A percentile compares a stretch with the other conserved stretches of the same genome.
Conservation (phyloP, 37 sponge, comb jelly and placozoan species). For the Halichondria panicea region DNA sequence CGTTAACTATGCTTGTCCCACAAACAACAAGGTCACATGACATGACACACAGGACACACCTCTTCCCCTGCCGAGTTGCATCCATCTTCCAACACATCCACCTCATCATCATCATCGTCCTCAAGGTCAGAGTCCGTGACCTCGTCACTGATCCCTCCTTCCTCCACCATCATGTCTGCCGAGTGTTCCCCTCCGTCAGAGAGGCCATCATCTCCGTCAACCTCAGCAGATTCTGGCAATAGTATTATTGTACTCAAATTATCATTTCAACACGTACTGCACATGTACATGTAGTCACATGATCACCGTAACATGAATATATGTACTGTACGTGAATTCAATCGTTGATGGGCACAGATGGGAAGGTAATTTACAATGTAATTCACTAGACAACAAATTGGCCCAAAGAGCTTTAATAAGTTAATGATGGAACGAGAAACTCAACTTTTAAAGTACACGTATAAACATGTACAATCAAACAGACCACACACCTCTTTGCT, state of each 20-base stretch:
- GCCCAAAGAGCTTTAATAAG: neutral
- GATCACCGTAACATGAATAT: too few species aligned
- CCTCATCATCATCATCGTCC: conserved; percentile 27
- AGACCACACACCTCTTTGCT: conserved; percentile 9
- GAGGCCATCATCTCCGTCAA: too few species aligned
- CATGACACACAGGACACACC: conserved; percentile 26
- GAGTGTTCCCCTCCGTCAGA: neutral
- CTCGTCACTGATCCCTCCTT: conserved; percentile 11
- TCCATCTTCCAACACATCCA: conserved; percentile 71
- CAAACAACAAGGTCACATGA: neutral
- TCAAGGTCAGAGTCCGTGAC: conserved; percentile 27
- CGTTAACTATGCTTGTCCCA: neutral
- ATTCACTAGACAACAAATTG: neutral
- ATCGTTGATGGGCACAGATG: neutral
- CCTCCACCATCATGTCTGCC: neutral
- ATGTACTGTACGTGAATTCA: too few species aligned
- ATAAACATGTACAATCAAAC: too few species aligned
- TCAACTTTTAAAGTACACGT: neutral
- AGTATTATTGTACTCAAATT: too few species aligned
- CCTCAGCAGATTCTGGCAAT: too few species aligned
- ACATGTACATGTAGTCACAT: too few species aligned
- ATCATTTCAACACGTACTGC: too few species aligned
- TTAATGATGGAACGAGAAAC: neutral
- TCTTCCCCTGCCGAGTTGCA: conserved; percentile 93
- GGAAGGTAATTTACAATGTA: neutral